Percentiles rank a stretch among this genome's conserved stretches.
phyloP scores from a whole-genome alignment of 1,140 invertebrate species.

The Ridgeia piscesae region DNA sequence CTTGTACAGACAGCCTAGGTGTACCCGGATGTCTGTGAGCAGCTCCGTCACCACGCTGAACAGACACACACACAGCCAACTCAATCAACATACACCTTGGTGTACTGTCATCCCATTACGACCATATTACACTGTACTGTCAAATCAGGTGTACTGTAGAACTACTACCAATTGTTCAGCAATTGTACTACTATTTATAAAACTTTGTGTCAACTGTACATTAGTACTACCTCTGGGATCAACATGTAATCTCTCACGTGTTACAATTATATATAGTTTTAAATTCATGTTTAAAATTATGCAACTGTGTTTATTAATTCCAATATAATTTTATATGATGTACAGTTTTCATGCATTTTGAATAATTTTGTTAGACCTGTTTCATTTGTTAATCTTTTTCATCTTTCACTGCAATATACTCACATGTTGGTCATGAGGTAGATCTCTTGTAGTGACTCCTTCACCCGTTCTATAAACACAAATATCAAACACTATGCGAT shows the following conservation, averaged over 20 bases:
- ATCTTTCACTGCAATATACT: neutral
- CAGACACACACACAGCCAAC: neutral
- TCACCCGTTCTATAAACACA: constrained; percentile 60
- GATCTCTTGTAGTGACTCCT: constrained; percentile 75
- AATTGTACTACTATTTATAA: too few relatives aligned
- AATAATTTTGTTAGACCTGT: neutral
- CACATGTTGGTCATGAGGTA: constrained; percentile 74
- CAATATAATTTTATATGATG: too few relatives aligned
- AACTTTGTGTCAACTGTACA: neutral
- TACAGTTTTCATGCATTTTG: neutral
- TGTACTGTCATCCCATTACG: neutral
- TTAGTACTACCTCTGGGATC: neutral
- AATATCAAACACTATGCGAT: neutral
- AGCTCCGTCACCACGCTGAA: constrained; percentile 60
- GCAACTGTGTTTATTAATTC: too few relatives aligned
- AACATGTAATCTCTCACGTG: neutral
- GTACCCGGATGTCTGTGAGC: constrained; percentile 63
- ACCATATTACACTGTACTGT: neutral
- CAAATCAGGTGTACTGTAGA: neutral
- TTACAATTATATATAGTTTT: neutral
- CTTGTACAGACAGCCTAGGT: constrained; percentile 76
- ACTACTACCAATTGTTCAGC: too few relatives aligned
- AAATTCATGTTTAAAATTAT: too few relatives aligned
- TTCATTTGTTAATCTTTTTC: neutral
- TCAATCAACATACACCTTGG: constrained; percentile 13